Percentiles rank a stretch among this genome's conserved stretches.
Conservation (phyloP, 2,113 vertebrate species). For the Toxotes jaculatrix region DNA sequence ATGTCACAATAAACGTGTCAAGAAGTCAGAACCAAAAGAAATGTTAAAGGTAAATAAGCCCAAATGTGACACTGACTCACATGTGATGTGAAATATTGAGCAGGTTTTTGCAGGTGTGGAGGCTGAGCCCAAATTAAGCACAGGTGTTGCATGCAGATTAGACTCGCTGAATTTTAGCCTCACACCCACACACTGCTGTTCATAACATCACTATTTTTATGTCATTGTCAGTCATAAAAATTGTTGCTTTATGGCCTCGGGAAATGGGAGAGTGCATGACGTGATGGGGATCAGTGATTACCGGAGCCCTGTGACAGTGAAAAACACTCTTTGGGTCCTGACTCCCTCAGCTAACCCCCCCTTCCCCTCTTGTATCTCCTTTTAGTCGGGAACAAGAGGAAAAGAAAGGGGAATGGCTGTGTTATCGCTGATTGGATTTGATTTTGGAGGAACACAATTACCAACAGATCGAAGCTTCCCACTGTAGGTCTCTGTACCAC, state of each 20-base stretch:
- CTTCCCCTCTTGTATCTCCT: constrained; percentile 59
- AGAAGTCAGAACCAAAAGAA: constrained; percentile 14
- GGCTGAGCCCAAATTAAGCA: constrained; percentile 19
- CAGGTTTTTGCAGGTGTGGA: constrained; percentile 2
- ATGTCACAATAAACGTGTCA: constrained; percentile 10
- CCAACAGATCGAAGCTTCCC: constrained; percentile 52
- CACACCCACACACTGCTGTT: neutral
- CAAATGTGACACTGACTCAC: constrained; percentile 13
- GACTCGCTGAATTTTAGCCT: neutral
- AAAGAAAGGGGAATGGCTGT: constrained; percentile 24
- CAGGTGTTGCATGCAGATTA: constrained; percentile 45
- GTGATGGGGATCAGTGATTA: constrained; percentile 83
- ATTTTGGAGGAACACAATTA: constrained; percentile 87
- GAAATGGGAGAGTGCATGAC: constrained; percentile 43
- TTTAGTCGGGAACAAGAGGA: constrained; percentile 58
- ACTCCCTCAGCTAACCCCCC: constrained; percentile 51
- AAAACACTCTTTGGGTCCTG: constrained; percentile 78
- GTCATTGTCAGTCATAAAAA: constrained; percentile 5
- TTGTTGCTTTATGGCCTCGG: neutral
- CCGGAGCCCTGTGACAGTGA: constrained; percentile 68
- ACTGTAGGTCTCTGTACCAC: constrained; percentile 26
- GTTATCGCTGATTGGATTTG: constrained; percentile 84
- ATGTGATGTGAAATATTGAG: neutral
- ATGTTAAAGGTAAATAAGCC: neutral
- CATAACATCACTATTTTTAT: neutral